Conservation (phyloP, 1,140 invertebrate species). For the Magallana ariakensis region DNA sequence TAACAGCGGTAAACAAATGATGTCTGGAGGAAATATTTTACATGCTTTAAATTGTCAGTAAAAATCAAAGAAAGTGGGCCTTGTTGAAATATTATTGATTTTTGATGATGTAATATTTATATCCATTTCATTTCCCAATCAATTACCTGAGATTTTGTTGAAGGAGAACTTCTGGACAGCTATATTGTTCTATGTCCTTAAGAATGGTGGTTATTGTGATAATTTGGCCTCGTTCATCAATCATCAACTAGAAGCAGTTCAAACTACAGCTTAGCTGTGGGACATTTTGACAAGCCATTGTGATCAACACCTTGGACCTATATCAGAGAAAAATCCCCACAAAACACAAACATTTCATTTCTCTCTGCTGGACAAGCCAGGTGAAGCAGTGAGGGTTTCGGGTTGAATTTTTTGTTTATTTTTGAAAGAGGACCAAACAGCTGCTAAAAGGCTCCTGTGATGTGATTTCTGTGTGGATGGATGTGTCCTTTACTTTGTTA, state of each 20-base stretch:
- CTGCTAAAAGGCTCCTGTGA: not conserved
- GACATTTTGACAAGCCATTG: constrained; percentile 21
- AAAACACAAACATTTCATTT: not conserved
- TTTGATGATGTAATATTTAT: constrained; percentile 38
- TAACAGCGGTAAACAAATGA: not conserved
- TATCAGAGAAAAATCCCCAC: not conserved
- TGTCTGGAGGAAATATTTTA: constrained; percentile 34
- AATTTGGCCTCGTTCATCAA: constrained; percentile 19
- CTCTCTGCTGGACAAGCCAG: not conserved
- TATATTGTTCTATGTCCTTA: not conserved
- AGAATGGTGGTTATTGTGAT: constrained; percentile 24
- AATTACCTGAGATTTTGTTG: not conserved
- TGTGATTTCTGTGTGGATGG: not conserved
- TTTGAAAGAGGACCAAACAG: not conserved
- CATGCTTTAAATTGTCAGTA: not conserved
- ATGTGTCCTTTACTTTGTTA: not conserved
- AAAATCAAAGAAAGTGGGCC: constrained; percentile 25
- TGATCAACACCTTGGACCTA: constrained; percentile 10
- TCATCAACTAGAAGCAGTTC: constrained; percentile 20
- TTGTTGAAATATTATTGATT: constrained; percentile 2
- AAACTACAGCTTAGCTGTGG: constrained; percentile 11
- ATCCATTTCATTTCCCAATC: constrained; percentile 22
- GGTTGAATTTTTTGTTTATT: not conserved
- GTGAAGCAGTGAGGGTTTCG: not conserved
- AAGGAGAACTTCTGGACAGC: constrained; percentile 10